Evolutionary conservation across 2,797 vertebrate genomes (phyloP).

Genomic region (Triplophysa bombifrons): DNA sequence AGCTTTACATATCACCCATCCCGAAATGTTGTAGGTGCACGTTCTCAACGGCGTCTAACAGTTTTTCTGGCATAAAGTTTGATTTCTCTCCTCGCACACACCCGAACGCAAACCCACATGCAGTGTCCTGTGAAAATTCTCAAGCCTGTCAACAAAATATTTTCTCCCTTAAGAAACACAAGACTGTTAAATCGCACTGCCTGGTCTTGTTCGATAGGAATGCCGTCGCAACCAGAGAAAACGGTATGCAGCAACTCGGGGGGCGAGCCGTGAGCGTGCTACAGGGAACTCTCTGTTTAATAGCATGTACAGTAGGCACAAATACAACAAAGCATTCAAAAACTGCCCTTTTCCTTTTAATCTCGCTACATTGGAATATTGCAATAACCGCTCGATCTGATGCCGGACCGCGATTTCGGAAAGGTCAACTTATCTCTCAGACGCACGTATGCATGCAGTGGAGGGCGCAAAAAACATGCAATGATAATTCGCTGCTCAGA

Average conservation of each 20-base stretch:
- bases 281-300: slow-evolving; percentile 58
- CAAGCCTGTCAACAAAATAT: slow-evolving; percentile 62
- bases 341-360: slow-evolving; percentile 72
- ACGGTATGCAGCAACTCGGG: slow-evolving; percentile 47
- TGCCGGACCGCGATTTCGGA: slow-evolving; percentile 83
- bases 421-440: slow-evolving; percentile 88
- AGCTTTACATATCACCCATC: slow-evolving; percentile 31
- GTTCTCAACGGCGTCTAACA: slow-evolving; percentile 11
- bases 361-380: slow-evolving; percentile 81
- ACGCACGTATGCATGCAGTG: slow-evolving; percentile 78
- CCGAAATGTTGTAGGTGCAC: background rate
- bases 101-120: slow-evolving; percentile 38
- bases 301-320: slow-evolving; percentile 65
- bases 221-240: slow-evolving; percentile 62
- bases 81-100: slow-evolving; percentile 36
- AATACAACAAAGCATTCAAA: slow-evolving; percentile 67
- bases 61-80: slow-evolving; percentile 29
- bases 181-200: slow-evolving; percentile 67
- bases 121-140: slow-evolving; percentile 58
- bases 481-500: slow-evolving; percentile 79
- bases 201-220: slow-evolving; percentile 72
- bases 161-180: slow-evolving; percentile 60
- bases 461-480: slow-evolving; percentile 68
- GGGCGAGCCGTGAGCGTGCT: slow-evolving; percentile 8
- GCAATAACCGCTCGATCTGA: slow-evolving; percentile 84